Evolutionary conservation across 2,797 vertebrate species (phyloP).

Genomic region (Sebastes minor): DNA sequence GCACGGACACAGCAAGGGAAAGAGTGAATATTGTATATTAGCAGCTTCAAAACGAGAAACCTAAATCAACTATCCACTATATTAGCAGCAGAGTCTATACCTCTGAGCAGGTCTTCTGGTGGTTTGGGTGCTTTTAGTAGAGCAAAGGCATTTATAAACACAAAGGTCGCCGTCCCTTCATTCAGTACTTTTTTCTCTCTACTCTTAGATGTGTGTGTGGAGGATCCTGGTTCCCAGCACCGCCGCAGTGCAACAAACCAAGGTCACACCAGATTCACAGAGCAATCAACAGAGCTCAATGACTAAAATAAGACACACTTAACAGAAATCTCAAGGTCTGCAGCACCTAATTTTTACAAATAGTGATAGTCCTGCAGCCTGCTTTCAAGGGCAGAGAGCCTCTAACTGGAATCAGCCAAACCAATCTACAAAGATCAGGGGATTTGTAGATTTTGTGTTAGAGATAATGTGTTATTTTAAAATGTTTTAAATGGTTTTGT

Average conservation of each 20-base stretch:
- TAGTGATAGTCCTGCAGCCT: neutral
- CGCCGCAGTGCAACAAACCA: neutral
- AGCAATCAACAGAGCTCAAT: neutral
- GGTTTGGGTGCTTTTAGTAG: neutral
- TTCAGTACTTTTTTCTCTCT: neutral
- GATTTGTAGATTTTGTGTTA: no score
- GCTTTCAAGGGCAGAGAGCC: neutral
- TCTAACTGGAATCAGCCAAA: neutral
- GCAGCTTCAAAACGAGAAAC: neutral
- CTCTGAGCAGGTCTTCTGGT: neutral
- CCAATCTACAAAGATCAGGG: neutral
- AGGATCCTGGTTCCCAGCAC: neutral
- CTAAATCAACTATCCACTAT: neutral
- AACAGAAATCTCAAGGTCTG: neutral
- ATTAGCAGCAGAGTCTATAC: neutral
- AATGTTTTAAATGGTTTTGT: neutral
- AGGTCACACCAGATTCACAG: neutral
- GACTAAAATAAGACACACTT: neutral
- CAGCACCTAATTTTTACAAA: neutral
- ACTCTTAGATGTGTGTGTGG: neutral
- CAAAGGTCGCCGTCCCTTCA: neutral
- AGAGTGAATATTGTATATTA: neutral
- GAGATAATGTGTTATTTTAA: neutral
- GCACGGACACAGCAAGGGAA: neutral
- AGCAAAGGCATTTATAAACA: neutral